These are phyloP conservation scores for Pitta sordida DNA, from an alignment of 2,113 vertebrate genomes.

Conservation along the genomic window DNA sequence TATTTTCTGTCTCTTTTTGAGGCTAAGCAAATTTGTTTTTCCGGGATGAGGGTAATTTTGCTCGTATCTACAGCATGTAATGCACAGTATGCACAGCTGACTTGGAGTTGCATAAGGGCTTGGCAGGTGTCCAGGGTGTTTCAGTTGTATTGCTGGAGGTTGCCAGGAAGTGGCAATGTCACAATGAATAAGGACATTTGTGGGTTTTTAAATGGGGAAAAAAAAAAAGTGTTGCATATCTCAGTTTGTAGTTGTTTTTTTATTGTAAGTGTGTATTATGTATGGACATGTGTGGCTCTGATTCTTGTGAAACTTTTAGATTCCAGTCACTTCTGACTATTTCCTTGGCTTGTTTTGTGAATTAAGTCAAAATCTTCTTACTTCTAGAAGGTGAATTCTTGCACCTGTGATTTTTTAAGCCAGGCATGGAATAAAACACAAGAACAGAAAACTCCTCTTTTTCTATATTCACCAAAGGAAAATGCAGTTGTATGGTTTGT, in stretches of 20 bases:
- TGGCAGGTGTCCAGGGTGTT: background rate
- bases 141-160: background rate
- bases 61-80: background rate
- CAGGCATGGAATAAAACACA: background rate
- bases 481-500: background rate
- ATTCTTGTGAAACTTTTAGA: background rate
- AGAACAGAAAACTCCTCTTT: background rate
- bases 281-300: background rate
- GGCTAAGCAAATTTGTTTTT: background rate
- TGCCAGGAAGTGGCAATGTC: constrained; percentile 5
- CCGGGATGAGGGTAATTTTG: background rate
- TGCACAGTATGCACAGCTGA: background rate
- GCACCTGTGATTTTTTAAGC: background rate
- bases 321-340: background rate
- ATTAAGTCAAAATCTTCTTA: background rate
- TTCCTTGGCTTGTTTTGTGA: background rate
- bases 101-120: constrained; percentile 6
- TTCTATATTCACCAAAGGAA: background rate
- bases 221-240: background rate
- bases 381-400: too few relatives aligned
- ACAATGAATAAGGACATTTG: background rate
- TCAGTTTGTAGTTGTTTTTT: background rate
- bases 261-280: background rate
- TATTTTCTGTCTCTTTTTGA: background rate
- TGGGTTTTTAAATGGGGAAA: background rate